Percentiles rank a stretch among this genome's conserved stretches.
Conservation (phyloP, 92 coral and sea anemone species). For the Zoanthus sansibaricus region DNA sequence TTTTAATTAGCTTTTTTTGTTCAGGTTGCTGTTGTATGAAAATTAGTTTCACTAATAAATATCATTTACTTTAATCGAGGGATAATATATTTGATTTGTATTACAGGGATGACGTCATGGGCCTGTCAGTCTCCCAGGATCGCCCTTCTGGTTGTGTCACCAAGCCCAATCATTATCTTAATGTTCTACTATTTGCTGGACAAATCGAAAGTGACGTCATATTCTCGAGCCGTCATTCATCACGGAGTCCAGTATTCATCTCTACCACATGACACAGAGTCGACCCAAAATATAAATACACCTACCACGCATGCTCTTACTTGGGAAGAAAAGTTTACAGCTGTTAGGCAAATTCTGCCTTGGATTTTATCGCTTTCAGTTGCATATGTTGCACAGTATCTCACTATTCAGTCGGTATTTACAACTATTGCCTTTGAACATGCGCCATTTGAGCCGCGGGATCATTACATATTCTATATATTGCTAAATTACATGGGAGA, state of each 20-base stretch:
- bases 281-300: conserved; percentile 38
- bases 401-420: conserved; percentile 80
- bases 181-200: conserved; percentile 78
- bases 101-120: conserved; percentile 87
- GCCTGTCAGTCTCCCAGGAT: conserved; percentile 76
- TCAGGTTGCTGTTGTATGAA: too few relatives aligned
- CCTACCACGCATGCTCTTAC: conserved; percentile 58
- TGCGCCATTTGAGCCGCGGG: conserved; percentile 77
- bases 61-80: too few relatives aligned
- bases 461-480: conserved; percentile 79
- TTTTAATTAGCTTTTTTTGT: too few relatives aligned
- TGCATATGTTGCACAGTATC: conserved; percentile 71
- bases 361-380: conserved; percentile 70
- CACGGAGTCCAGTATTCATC: conserved; percentile 45
- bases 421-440: conserved; percentile 76
- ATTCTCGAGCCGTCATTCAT: conserved; percentile 50
- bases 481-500: conserved; percentile 81
- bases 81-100: background rate
- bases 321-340: conserved; percentile 74
- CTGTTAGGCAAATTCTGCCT: conserved; percentile 72
- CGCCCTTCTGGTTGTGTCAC: conserved; percentile 68
- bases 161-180: conserved; percentile 66
- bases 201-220: conserved; percentile 83
- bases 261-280: conserved; percentile 60
- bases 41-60: too few relatives aligned